Percentiles rank a stretch among this genome's conserved stretches.
These are phyloP conservation scores for Clusia tigrina DNA, from an alignment of 2,888 invertebrate species.

Conservation along the genomic window DNA sequence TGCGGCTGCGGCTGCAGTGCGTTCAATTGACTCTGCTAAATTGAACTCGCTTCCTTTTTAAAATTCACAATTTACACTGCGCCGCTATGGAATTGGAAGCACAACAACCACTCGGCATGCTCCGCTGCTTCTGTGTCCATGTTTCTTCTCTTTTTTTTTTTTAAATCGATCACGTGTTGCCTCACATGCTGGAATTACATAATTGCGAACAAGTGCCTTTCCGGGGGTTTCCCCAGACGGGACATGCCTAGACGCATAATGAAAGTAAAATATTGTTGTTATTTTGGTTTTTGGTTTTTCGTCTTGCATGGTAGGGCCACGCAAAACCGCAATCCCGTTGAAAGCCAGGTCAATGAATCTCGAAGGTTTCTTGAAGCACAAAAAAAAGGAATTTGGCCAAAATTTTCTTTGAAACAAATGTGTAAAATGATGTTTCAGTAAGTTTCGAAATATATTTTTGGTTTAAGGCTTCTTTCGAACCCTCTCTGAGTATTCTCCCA, in stretches of 20 bases:
- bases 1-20: slow-evolving; percentile 3
- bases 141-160: slow-evolving; percentile 9
- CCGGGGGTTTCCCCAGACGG: slow-evolving; percentile 9
- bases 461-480: too few species aligned
- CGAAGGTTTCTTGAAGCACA: too few species aligned
- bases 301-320: not conserved
- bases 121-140: not conserved
- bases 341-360: too few species aligned
- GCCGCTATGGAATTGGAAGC: slow-evolving; percentile 8
- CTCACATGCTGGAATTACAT: slow-evolving; percentile 51
- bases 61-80: slow-evolving; percentile 59
- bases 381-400: not conserved
- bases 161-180: slow-evolving; percentile 51
- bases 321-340: not conserved
- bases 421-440: too few species aligned
- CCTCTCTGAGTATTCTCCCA: too few species aligned
- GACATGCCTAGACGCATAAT: too few species aligned
- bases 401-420: not conserved
- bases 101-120: too few species aligned
- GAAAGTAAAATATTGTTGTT: too few species aligned
- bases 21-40: slow-evolving; percentile 19
- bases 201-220: slow-evolving; percentile 7
- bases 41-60: slow-evolving; percentile 56
- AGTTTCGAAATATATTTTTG: too few species aligned
- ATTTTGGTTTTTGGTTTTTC: slow-evolving; percentile 8